Conservation (phyloP, 2,113 vertebrate species). For the Petrocephalus microphthalmus region DNA sequence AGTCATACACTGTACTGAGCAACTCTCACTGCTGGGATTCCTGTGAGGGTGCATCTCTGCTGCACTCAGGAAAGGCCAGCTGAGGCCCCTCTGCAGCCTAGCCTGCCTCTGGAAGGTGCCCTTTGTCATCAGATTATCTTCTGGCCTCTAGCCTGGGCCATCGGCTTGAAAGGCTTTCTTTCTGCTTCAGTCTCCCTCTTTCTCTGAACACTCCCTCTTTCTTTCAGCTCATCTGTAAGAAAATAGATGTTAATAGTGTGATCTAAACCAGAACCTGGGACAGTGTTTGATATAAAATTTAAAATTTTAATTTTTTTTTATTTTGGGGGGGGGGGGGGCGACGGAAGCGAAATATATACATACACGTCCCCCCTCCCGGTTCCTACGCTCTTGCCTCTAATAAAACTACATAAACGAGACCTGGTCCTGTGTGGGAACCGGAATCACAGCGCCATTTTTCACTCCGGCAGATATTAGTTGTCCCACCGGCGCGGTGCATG, state of each 20-base stretch:
- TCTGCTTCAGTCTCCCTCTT: too few species aligned
- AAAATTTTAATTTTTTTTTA: background rate
- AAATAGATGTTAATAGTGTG: background rate
- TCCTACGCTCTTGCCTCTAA: background rate
- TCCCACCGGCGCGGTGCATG: constrained; percentile 7
- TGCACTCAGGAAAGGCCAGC: too few species aligned
- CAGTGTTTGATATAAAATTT: background rate
- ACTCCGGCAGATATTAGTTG: constrained; percentile 4
- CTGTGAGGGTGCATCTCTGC: too few species aligned
- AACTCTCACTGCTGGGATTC: too few species aligned
- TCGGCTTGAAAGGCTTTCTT: too few species aligned
- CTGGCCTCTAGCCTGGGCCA: too few species aligned
- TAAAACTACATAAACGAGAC: background rate
- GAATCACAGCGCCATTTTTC: background rate
- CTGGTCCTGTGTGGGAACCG: background rate
- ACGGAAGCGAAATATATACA: background rate
- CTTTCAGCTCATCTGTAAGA: background rate
- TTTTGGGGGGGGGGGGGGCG: background rate
- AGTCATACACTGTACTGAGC: too few species aligned
- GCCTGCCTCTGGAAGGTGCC: too few species aligned
- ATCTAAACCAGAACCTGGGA: background rate
- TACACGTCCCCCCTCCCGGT: background rate
- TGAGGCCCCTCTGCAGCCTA: too few species aligned
- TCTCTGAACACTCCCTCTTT: background rate
- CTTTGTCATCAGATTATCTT: too few species aligned